Percentiles rank a stretch among this genome's conserved stretches.
phyloP scores from a whole-genome alignment of 2,113 vertebrate genomes.

The Forbesichthys papilliferus region DNA sequence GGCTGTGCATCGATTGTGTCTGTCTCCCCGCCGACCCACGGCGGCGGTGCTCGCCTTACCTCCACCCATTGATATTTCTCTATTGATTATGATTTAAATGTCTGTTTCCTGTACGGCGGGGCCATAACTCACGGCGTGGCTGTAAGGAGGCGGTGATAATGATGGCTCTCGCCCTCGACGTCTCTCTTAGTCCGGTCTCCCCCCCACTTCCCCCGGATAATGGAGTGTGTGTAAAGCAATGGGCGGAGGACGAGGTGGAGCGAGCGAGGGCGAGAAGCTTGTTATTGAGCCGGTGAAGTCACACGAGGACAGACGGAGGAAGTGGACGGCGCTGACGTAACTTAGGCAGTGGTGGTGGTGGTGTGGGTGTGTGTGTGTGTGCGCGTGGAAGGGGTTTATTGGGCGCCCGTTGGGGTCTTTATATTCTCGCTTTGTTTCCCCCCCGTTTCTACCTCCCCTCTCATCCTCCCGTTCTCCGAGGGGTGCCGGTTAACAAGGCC shows the following conservation, averaged over 20 bases:
- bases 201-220: slow-evolving; percentile 45
- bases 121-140: slow-evolving; percentile 62
- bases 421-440: slow-evolving; percentile 33
- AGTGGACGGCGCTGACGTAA: slow-evolving; percentile 29
- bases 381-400: slow-evolving; percentile 28
- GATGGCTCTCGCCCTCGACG: slow-evolving; percentile 64
- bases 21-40: slow-evolving; percentile 28
- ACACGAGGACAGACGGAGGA: slow-evolving; percentile 53
- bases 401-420: slow-evolving; percentile 42
- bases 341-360: slow-evolving; percentile 33
- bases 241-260: slow-evolving; percentile 45
- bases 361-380: slow-evolving; percentile 4
- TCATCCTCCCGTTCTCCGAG: slow-evolving; percentile 60
- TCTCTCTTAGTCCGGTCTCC: slow-evolving; percentile 62
- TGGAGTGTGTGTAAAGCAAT: slow-evolving; percentile 68
- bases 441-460: slow-evolving; percentile 48
- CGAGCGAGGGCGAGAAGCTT: slow-evolving; percentile 49
- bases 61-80: slow-evolving; percentile 63
- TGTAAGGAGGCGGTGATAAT: slow-evolving; percentile 67
- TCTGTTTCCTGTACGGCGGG: slow-evolving; percentile 66
- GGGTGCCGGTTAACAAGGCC: slow-evolving; percentile 67
- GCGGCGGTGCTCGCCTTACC: slow-evolving; percentile 62
- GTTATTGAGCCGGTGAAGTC: slow-evolving; percentile 61
- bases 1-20: slow-evolving; percentile 24
- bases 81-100: slow-evolving; percentile 79